These are phyloP conservation scores for Drosophila lini DNA, from an alignment of 1,140 invertebrate species.

Conservation along the genomic window DNA sequence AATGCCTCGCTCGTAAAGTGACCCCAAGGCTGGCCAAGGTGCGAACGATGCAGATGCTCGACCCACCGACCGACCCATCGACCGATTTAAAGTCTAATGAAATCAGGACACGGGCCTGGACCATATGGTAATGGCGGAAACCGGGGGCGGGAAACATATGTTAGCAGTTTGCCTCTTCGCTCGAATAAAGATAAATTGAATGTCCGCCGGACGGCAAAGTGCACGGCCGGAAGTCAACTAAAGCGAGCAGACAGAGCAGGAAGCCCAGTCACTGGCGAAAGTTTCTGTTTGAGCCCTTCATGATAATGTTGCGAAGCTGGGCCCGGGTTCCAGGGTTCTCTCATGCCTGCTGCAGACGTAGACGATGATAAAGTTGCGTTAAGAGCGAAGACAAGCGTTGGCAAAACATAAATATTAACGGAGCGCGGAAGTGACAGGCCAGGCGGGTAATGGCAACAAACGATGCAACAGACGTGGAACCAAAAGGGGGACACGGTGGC, in stretches of 20 bases:
- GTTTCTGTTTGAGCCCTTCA: slow-evolving; percentile 43
- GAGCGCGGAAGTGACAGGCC: slow-evolving; percentile 70
- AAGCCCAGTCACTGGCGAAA: slow-evolving; percentile 58
- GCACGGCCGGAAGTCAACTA: slow-evolving; percentile 47
- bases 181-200: slow-evolving; percentile 67
- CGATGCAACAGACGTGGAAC: slow-evolving; percentile 51
- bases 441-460: slow-evolving; percentile 71
- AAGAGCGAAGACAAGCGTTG: slow-evolving; percentile 60
- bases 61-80: neutral
- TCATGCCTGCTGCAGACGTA: slow-evolving; percentile 23
- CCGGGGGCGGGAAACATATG: slow-evolving; percentile 53
- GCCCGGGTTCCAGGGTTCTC: neutral
- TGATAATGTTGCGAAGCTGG: slow-evolving; percentile 16
- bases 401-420: slow-evolving; percentile 76
- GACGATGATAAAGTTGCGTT: slow-evolving; percentile 44
- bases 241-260: slow-evolving; percentile 26
- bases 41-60: slow-evolving; percentile 39
- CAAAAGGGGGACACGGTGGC: neutral
- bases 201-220: slow-evolving; percentile 41
- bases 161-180: slow-evolving; percentile 29
- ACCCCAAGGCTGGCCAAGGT: slow-evolving; percentile 36
- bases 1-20: slow-evolving; percentile 48
- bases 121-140: slow-evolving; percentile 51
- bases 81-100: slow-evolving; percentile 37
- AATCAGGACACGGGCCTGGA: slow-evolving; percentile 46